These are phyloP conservation scores for Parauchenoglanis ngamensis DNA, from an alignment of 2,797 vertebrate genomes.

Conservation along the genomic window DNA sequence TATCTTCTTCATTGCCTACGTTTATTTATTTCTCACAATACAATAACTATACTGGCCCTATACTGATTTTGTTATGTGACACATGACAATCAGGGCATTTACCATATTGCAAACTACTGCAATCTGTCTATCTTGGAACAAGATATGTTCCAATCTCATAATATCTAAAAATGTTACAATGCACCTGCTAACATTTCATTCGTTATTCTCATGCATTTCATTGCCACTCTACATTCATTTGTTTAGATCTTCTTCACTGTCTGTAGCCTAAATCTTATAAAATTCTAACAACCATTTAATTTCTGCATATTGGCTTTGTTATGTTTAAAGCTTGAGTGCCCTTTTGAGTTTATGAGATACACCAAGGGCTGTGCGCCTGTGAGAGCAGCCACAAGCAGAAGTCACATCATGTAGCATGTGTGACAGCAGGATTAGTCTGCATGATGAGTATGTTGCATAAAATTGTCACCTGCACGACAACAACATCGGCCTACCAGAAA, in stretches of 20 bases:
- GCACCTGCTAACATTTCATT: neutral
- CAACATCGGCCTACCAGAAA: neutral
- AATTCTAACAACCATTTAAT: neutral
- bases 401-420: neutral
- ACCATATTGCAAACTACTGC: neutral
- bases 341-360: neutral
- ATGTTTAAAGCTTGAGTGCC: slow-evolving; percentile 12
- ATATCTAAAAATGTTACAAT: neutral
- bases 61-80: neutral
- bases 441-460: slow-evolving; percentile 7
- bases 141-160: neutral
- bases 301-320: neutral
- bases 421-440: slow-evolving; percentile 16
- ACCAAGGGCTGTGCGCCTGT: neutral
- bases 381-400: neutral
- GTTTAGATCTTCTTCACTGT: neutral
- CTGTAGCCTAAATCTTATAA: neutral
- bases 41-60: neutral
- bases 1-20: neutral
- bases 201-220: neutral
- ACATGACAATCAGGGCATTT: neutral
- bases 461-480: slow-evolving; percentile 1
- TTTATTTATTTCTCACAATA: neutral
- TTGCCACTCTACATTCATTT: neutral
- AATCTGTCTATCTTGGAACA: neutral